Base-by-base conservation (phyloP, 1,140 invertebrate species). In the Lordiphosa collinella region DNA sequence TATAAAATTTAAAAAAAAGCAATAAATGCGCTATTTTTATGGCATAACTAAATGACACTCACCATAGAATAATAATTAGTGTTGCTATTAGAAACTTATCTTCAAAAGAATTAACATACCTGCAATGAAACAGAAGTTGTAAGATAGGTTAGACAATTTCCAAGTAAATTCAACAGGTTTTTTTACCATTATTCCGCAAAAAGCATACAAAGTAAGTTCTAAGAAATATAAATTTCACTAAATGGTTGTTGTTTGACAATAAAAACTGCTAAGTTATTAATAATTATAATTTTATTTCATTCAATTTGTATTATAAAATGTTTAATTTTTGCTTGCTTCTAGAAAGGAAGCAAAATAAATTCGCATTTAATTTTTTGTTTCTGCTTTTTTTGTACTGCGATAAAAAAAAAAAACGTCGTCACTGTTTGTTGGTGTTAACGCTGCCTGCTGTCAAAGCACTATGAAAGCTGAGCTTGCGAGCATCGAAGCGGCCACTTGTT, bases 401-500 rank as follows among this genome's bases (percentile, higher is more conserved):
- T n/a, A 44, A 73, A 60, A 65, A 3, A 16, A 3, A n/a, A 31
- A 25, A 34, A 44, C 40, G 52, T 69, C 69, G 58, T 50, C 54
- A 38, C 10, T 31, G 35, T 38, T 50, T 35, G 61, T 56, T 50
- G 66, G 65, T 73, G 52, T 22, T 32, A 52, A 14, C 44, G 51
- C 40, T 13, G 34, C 36, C 49, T 25, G 32, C 40, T 53, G 48
- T 48, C 57, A 63, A 57, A 44, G 57, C 53, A 16, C 36, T 34
- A 43, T 8, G 8, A 22, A 50, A 13, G 40, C 36, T 41, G 51
- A 84, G 78, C 78, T 84, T 85, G 72, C 78, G 63, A 84, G 78
- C 65, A 56, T 57, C 38, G 44, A 47, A 41, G 50, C 57, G 44
- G 47, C 35, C 52, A 38, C 36, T 56, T 66, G 63, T 41, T 55